Evolutionary conservation across 2,797 vertebrate species (phyloP).

Genomic region (Danio tinwini): DNA sequence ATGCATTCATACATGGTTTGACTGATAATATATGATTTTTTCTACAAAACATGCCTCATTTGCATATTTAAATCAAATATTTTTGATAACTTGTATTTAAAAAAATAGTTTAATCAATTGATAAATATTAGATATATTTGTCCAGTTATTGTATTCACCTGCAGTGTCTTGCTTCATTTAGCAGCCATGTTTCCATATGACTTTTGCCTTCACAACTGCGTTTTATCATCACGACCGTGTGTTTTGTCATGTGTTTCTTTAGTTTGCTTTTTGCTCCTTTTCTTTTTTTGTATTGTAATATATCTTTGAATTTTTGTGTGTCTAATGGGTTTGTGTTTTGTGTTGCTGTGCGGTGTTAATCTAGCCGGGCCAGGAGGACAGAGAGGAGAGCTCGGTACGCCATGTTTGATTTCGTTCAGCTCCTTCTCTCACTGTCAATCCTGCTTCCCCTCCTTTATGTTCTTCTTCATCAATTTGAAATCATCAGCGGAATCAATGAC

Average conservation of each 20-base stretch:
- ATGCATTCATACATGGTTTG: too few species aligned
- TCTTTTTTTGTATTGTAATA: neutral
- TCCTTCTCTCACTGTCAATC: constrained; percentile 53
- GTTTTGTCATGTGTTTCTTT: constrained; percentile 32
- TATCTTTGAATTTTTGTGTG: constrained; percentile 37
- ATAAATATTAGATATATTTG: too few species aligned
- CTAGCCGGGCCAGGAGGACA: constrained; percentile 86
- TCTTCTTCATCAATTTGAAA: constrained; percentile 53
- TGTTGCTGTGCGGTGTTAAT: constrained; percentile 66
- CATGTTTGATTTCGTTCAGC: constrained; percentile 73
- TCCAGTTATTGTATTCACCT: too few species aligned
- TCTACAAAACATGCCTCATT: too few species aligned
- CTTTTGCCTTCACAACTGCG: neutral
- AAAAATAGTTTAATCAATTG: too few species aligned
- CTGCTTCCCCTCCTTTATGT: constrained; percentile 44
- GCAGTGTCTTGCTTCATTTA: too few species aligned
- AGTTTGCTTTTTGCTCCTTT: constrained; percentile 31
- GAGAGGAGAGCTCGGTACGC: constrained; percentile 91
- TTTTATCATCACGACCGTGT: constrained; percentile 20
- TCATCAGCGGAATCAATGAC: constrained; percentile 55
- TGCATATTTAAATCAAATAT: too few species aligned
- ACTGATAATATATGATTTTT: too few species aligned
- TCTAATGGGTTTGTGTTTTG: constrained; percentile 51
- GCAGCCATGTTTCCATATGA: neutral
- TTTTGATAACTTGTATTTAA: too few species aligned